Conservation (phyloP, 2,888 invertebrate species). For the Zhuqinia jingwanae region DNA sequence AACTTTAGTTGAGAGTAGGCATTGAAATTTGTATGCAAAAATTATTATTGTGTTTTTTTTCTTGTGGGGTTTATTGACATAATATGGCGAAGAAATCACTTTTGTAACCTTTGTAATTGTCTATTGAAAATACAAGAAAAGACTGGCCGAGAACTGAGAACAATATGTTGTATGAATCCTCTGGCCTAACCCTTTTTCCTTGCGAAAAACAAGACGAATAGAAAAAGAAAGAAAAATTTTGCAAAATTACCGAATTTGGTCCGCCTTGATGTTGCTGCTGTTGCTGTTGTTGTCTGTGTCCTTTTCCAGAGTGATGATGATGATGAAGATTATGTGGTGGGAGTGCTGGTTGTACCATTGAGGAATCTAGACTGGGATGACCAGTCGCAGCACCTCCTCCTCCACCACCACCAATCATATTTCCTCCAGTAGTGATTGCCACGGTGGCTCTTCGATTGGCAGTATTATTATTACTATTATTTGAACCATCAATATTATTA, state of each 20-base stretch:
- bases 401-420: conserved; percentile 15
- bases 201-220: too few species aligned
- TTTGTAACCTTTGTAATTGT: too few species aligned
- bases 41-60: too few species aligned
- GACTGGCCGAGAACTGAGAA: too few species aligned
- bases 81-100: too few species aligned
- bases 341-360: conserved; percentile 48
- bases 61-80: too few species aligned
- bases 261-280: conserved; percentile 36
- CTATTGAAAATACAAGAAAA: too few species aligned
- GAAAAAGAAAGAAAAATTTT: too few species aligned
- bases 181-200: too few species aligned
- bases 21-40: too few species aligned
- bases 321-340: background rate
- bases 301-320: conserved; percentile 54
- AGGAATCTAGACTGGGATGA: conserved; percentile 76
- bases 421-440: conserved; percentile 49
- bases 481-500: conserved; percentile 36
- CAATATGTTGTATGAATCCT: too few species aligned
- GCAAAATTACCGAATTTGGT: conserved; percentile 50
- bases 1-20: too few species aligned
- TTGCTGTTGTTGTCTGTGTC: conserved; percentile 22
- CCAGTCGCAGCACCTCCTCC: conserved; percentile 34
- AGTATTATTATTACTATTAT: conserved; percentile 5
- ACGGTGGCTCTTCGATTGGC: conserved; percentile 64